Evolutionary conservation across 2,888 invertebrate species (phyloP).

Genomic region (Rotaria magnacalcarata): DNA sequence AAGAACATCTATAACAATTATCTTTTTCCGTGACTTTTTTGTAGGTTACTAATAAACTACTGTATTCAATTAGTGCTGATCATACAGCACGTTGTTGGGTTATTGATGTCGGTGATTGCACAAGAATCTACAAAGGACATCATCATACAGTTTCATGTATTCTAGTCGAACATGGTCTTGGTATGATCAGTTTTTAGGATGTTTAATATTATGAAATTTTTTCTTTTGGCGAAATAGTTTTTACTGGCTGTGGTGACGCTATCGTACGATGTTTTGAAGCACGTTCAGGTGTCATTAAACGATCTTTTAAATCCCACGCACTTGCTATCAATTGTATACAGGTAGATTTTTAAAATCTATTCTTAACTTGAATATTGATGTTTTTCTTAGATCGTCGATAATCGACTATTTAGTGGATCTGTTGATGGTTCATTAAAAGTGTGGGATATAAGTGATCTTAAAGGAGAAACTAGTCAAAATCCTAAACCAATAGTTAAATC

Average conservation of each 20-base stretch:
- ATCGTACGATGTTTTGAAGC: constrained; percentile 58
- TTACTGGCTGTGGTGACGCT: constrained; percentile 60
- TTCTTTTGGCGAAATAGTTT: constrained; percentile 53
- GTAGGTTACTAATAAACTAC: constrained; percentile 60
- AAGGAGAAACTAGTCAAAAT: not conserved
- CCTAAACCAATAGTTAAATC: not conserved
- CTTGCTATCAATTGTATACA: constrained; percentile 59
- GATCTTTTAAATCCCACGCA: constrained; percentile 58
- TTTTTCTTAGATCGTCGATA: constrained; percentile 55
- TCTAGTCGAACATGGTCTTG: constrained; percentile 59
- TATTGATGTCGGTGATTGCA: constrained; percentile 62
- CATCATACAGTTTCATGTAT: constrained; percentile 61
- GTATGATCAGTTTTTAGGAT: constrained; percentile 53
- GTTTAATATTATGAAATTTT: not conserved
- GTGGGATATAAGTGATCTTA: constrained; percentile 58
- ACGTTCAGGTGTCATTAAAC: constrained; percentile 59
- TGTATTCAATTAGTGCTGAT: constrained; percentile 62
- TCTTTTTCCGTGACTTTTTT: not conserved
- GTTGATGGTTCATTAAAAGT: constrained; percentile 59
- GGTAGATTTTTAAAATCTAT: constrained; percentile 49
- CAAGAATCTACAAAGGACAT: constrained; percentile 61
- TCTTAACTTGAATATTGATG: not conserved
- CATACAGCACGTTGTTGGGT: constrained; percentile 62
- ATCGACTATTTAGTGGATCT: constrained; percentile 60
- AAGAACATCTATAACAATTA: too few relatives aligned